Conservation (phyloP, 1,140 invertebrate species). For the Camponotus floridanus region DNA sequence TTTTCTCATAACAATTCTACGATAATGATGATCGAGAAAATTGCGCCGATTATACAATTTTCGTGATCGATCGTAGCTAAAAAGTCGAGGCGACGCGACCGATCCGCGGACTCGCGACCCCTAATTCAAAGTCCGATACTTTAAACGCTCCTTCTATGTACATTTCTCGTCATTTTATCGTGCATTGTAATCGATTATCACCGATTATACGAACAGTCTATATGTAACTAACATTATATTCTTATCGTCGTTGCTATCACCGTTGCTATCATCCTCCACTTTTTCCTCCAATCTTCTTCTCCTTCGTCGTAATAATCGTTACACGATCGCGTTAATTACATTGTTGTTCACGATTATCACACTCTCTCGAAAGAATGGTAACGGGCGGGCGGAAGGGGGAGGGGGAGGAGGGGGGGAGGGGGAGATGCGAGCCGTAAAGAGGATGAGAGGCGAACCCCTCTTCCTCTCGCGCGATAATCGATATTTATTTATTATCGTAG, state of each 20-base stretch:
- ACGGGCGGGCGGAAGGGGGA: neutral
- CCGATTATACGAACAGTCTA: slow-evolving; percentile 23
- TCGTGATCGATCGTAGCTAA: neutral
- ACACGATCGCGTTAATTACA: slow-evolving; percentile 41
- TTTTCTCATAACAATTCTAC: slow-evolving; percentile 11
- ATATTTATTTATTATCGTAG: slow-evolving; percentile 58
- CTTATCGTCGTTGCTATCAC: slow-evolving; percentile 35
- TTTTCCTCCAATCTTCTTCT: neutral
- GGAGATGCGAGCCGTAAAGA: slow-evolving; percentile 16
- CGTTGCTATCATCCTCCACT: slow-evolving; percentile 24
- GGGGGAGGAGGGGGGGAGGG: too few relatives aligned
- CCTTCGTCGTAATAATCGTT: slow-evolving; percentile 10
- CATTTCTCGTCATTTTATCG: neutral
- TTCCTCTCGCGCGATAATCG: slow-evolving; percentile 24
- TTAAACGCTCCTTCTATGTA: neutral
- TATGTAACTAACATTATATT: slow-evolving; percentile 38
- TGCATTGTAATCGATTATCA: slow-evolving; percentile 34
- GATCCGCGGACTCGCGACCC: slow-evolving; percentile 35
- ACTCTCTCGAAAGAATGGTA: slow-evolving; percentile 16
- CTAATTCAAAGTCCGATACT: neutral
- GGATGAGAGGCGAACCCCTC: slow-evolving; percentile 2
- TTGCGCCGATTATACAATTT: neutral
- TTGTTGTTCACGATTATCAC: slow-evolving; percentile 18
- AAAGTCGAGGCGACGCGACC: slow-evolving; percentile 32
- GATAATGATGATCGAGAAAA: slow-evolving; percentile 4